These are phyloP conservation scores for Embidobia sp. DNA, from an alignment of 2,888 invertebrate genomes.

Conservation along the genomic window DNA sequence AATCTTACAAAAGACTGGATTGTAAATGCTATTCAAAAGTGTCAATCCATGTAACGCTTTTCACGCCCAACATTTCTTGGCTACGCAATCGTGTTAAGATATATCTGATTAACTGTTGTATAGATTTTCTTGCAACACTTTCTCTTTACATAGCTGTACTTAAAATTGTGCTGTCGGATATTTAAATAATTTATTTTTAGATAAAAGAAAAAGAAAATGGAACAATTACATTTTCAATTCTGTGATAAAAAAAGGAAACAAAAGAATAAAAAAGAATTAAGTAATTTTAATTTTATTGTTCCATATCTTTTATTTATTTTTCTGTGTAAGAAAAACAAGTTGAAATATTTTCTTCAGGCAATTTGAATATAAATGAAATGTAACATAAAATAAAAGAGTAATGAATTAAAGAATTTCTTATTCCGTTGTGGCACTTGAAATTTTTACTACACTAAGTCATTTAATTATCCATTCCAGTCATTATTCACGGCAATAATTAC, in stretches of 20 bases:
- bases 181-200: no score
- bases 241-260: no score
- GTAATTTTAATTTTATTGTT: no score
- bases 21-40: background rate
- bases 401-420: background rate
- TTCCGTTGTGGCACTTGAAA: background rate
- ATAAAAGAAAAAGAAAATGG: no score
- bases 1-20: background rate
- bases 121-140: constrained; percentile 9
- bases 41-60: background rate
- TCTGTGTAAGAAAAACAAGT: no score
- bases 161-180: background rate
- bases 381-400: no score
- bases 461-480: background rate
- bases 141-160: constrained; percentile 2
- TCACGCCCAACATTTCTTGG: background rate
- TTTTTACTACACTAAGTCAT: background rate
- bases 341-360: no score
- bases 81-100: background rate
- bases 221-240: no score
- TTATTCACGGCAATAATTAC: background rate
- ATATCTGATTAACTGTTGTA: background rate
- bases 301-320: no score
- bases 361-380: no score
- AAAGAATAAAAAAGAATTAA: no score